Evolutionary conservation across 2,888 invertebrate species (phyloP).

Genomic region (Brachyopa scutellaris): DNA sequence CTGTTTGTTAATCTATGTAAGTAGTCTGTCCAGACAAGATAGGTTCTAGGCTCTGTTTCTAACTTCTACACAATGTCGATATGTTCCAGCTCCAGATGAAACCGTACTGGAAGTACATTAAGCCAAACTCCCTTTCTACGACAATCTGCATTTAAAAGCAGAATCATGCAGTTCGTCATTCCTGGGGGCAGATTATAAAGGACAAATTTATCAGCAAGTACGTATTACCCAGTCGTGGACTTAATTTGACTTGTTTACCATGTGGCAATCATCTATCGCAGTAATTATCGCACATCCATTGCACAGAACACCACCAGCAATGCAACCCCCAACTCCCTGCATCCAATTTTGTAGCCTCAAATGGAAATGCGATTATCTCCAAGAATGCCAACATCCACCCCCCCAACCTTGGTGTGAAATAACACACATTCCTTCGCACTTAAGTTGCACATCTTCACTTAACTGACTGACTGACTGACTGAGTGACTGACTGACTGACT

Average conservation of each 20-base stretch:
- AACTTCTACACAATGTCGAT: no score
- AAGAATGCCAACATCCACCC: constrained; percentile 14
- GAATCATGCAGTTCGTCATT: no score
- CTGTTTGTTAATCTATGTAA: no score
- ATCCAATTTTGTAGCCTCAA: background rate
- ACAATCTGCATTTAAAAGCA: no score
- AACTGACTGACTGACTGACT: constrained; percentile 39
- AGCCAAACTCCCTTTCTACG: no score
- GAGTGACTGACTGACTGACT: constrained; percentile 27
- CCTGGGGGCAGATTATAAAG: no score
- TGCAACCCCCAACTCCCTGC: background rate
- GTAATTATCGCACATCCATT: constrained; percentile 26
- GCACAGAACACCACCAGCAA: background rate
- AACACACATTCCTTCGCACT: background rate
- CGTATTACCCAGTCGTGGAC: no score
- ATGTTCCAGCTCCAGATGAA: no score
- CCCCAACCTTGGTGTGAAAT: constrained; percentile 21
- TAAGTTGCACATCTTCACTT: background rate
- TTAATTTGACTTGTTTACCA: constrained; percentile 1
- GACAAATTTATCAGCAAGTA: no score
- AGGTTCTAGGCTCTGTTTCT: no score
- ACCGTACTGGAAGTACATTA: no score
- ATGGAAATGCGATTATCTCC: constrained; percentile 12
- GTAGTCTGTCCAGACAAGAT: no score
- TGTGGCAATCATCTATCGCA: constrained; percentile 31